A percentile compares a stretch with the other conserved stretches of the same genome.
These are phyloP conservation scores for Apamea crenata DNA, from an alignment of 2,888 invertebrate species.

Conservation along the genomic window DNA sequence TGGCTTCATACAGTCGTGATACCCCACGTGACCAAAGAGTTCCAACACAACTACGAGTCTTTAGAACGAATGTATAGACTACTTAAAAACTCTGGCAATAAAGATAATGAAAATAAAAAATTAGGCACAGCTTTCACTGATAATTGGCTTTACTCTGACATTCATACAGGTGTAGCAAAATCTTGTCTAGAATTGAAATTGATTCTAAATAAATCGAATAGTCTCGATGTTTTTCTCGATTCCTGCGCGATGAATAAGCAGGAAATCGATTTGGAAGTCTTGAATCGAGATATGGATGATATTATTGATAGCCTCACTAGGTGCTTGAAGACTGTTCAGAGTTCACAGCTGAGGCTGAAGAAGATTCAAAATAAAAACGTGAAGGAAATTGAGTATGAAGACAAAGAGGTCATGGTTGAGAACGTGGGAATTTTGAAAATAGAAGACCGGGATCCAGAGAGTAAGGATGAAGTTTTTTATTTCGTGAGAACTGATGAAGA, in stretches of 20 bases:
- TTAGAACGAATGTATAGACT: constrained; percentile 85
- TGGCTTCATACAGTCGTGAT: constrained; percentile 84
- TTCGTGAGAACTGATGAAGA: constrained; percentile 86
- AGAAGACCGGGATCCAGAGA: constrained; percentile 81
- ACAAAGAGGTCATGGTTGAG: constrained; percentile 71
- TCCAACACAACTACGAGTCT: constrained; percentile 78
- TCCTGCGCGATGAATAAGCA: constrained; percentile 84
- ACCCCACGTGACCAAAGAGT: constrained; percentile 75
- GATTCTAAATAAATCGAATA: constrained; percentile 81
- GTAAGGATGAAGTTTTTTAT: constrained; percentile 88
- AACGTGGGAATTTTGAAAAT: constrained; percentile 76
- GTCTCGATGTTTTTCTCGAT: constrained; percentile 85
- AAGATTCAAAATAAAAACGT: constrained; percentile 80
- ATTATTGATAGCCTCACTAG: constrained; percentile 82
- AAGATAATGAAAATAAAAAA: constrained; percentile 75
- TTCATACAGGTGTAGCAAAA: constrained; percentile 83
- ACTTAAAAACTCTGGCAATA: constrained; percentile 81
- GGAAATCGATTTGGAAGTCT: constrained; percentile 78
- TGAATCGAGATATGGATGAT: constrained; percentile 84
- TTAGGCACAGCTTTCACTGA: constrained; percentile 77
- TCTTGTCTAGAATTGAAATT: constrained; percentile 83
- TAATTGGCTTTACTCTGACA: constrained; percentile 85
- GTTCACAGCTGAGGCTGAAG: constrained; percentile 82
- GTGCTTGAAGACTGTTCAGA: constrained; percentile 80
- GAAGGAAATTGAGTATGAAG: constrained; percentile 58